Percentiles rank a stretch among this genome's conserved stretches.
phyloP scores from a whole-genome alignment of 1,140 invertebrate genomes.

The Caligus rogercresseyi region DNA sequence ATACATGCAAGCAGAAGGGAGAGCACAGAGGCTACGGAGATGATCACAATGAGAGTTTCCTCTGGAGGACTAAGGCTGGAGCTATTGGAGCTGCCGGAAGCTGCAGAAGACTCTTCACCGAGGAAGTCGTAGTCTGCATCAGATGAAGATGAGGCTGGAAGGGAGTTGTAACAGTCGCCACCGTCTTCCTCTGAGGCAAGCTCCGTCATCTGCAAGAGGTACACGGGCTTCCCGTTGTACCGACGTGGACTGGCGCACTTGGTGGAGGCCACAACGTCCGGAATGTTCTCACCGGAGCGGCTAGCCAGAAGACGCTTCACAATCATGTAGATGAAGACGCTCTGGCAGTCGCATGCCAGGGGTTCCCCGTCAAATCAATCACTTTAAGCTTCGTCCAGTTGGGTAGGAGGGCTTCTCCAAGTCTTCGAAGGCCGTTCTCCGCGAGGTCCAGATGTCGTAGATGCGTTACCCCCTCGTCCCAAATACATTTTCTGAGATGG shows the following conservation, averaged over 20 bases:
- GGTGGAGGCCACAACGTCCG: background rate
- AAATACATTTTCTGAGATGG: conserved; percentile 22
- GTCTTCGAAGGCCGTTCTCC: conserved; percentile 22
- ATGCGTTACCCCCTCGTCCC: conserved; percentile 17
- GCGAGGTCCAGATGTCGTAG: conserved; percentile 23
- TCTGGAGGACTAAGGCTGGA: background rate
- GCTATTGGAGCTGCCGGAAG: background rate
- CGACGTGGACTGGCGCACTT: background rate
- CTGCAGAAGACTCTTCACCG: background rate
- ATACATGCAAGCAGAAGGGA: background rate
- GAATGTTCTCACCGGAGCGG: background rate
- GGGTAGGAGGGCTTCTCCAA: conserved; percentile 19
- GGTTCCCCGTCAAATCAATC: conserved; percentile 23
- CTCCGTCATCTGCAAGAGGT: background rate
- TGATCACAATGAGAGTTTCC: background rate
- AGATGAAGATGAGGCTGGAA: background rate
- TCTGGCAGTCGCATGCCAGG: conserved; percentile 23
- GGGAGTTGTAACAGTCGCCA: background rate
- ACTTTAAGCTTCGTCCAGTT: conserved; percentile 22
- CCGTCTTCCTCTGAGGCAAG: too few species aligned
- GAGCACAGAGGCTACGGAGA: background rate
- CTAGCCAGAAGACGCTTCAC: background rate
- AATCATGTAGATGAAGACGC: background rate
- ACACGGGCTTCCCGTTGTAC: background rate
- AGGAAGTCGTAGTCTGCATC: background rate